A percentile compares a stretch with the other conserved stretches of the same genome.
Evolutionary conservation across 2,797 vertebrate genomes (phyloP).

Genomic region (Halcyon badia): DNA sequence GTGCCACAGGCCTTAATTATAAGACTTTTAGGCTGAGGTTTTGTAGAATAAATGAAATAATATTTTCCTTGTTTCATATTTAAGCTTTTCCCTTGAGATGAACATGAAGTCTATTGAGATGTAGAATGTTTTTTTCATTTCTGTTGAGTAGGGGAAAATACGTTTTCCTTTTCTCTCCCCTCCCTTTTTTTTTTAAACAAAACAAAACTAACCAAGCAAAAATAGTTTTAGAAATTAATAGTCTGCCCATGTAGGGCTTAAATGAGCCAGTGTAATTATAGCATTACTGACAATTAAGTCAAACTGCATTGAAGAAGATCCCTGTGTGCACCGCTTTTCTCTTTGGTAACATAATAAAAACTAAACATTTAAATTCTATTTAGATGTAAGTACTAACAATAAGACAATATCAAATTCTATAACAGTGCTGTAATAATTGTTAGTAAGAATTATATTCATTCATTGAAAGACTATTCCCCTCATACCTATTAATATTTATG

Average conservation of each 20-base stretch:
- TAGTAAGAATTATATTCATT: neutral
- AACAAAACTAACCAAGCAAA: neutral
- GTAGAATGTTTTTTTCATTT: no score
- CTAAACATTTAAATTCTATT: neutral
- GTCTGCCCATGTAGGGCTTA: neutral
- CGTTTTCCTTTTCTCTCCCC: rapidly evolving
- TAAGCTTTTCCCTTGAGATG: neutral
- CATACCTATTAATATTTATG: neutral
- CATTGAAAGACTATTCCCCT: neutral
- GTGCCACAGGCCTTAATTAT: neutral
- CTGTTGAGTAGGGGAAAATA: no score
- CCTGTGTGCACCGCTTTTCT: neutral
- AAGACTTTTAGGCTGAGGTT: neutral
- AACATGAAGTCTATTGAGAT: neutral
- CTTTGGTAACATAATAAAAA: neutral
- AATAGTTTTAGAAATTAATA: neutral
- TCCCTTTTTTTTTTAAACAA: neutral
- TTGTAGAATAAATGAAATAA: neutral
- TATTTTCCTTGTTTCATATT: neutral
- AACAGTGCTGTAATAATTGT: neutral
- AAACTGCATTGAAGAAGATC: neutral
- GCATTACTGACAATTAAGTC: neutral
- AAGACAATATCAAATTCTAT: neutral
- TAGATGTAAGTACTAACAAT: neutral
- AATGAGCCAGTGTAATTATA: neutral